These are phyloP conservation scores for Polylopha cassiicola DNA, from an alignment of 2,888 invertebrate species.

Conservation along the genomic window DNA sequence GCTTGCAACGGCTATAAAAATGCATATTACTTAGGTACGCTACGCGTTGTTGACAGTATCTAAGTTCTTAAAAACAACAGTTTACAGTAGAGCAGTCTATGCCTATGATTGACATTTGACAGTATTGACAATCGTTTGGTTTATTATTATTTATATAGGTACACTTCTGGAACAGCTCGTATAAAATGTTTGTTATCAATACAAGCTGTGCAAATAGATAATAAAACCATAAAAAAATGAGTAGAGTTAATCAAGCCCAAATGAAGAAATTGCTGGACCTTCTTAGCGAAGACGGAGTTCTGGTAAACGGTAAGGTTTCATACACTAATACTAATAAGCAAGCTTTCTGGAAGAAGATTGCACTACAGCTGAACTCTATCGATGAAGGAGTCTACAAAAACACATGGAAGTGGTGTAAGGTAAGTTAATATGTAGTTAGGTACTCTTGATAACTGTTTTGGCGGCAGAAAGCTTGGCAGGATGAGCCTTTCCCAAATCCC, in stretches of 20 bases:
- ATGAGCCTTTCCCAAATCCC: too few relatives aligned
- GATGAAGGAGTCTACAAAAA: constrained; percentile 42
- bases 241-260: constrained; percentile 36
- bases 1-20: too few relatives aligned
- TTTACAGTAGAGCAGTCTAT: too few relatives aligned
- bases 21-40: too few relatives aligned
- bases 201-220: neutral
- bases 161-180: too few relatives aligned
- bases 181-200: neutral
- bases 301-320: constrained; percentile 36
- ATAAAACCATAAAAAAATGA: constrained; percentile 21
- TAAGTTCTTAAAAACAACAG: too few relatives aligned
- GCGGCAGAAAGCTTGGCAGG: too few relatives aligned
- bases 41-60: too few relatives aligned
- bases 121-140: too few relatives aligned
- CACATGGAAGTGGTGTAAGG: constrained; percentile 46
- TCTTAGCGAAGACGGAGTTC: constrained; percentile 37
- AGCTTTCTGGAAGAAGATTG: constrained; percentile 41
- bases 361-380: constrained; percentile 36
- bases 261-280: constrained; percentile 42
- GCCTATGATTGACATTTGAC: too few relatives aligned
- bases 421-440: constrained; percentile 19
- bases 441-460: too few relatives aligned
- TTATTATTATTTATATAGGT: too few relatives aligned
- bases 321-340: constrained; percentile 39